Evolutionary conservation across 2,113 vertebrate genomes (phyloP).

Genomic region (Pachycephala philippinensis): DNA sequence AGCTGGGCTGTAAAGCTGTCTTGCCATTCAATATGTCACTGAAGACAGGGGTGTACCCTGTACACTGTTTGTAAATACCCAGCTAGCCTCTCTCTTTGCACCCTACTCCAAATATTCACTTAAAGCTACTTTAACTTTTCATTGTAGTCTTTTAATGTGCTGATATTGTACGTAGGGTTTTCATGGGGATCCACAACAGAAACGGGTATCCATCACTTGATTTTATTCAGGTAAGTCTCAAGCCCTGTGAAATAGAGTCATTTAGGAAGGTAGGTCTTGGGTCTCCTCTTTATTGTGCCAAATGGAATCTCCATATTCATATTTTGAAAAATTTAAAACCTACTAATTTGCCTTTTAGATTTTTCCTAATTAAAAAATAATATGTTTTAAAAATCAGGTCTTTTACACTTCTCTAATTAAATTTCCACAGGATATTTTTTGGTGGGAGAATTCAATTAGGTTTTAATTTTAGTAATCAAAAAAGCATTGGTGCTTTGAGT

Average conservation of each 20-base stretch:
- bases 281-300: background rate
- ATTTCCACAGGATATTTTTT: constrained; percentile 74
- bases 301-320: constrained; percentile 6
- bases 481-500: constrained; percentile 72
- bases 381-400: constrained; percentile 65
- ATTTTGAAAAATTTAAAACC: constrained; percentile 47
- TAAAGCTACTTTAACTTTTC: background rate
- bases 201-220: background rate
- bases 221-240: background rate
- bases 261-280: background rate
- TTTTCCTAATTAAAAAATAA: constrained; percentile 70
- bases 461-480: constrained; percentile 76
- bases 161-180: background rate
- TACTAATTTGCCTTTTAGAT: constrained; percentile 72
- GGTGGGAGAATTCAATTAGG: constrained; percentile 77
- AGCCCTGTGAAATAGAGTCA: background rate
- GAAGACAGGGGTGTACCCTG: background rate
- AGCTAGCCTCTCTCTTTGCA: background rate
- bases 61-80: background rate
- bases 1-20: background rate
- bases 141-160: background rate
- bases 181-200: background rate
- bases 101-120: background rate
- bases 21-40: background rate
- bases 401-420: constrained; percentile 76